These are phyloP conservation scores for Ailurus styani DNA, from an alignment of 2,113 vertebrate genomes.

Conservation along the genomic window DNA sequence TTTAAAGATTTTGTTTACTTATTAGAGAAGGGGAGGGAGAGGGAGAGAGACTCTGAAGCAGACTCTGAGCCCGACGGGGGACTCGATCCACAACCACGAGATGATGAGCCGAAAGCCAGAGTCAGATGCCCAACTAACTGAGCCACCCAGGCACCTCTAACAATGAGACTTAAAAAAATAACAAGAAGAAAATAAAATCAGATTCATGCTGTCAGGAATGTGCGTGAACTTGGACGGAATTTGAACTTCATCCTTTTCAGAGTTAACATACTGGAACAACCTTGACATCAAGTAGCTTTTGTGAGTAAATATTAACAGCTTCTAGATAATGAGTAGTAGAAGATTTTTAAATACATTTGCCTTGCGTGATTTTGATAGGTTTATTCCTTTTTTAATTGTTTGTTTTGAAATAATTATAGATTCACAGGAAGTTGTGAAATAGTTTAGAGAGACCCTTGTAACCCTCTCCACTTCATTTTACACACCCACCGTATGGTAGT, in stretches of 20 bases:
- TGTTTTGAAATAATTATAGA: neutral
- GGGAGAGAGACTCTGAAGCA: neutral
- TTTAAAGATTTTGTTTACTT: neutral
- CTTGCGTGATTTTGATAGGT: neutral
- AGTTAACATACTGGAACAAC: neutral
- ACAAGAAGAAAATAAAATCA: neutral
- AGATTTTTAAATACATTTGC: neutral
- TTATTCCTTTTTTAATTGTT: neutral
- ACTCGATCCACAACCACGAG: neutral
- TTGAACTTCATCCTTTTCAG: neutral
- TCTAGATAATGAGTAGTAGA: neutral
- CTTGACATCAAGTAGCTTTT: neutral
- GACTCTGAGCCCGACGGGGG: neutral
- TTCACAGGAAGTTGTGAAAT: neutral
- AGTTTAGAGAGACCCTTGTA: neutral
- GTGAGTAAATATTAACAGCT: neutral
- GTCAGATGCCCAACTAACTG: neutral
- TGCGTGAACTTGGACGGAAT: neutral
- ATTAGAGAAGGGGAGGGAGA: neutral
- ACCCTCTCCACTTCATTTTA: neutral
- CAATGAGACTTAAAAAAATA: neutral
- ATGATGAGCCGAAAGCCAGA: neutral
- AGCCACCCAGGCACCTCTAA: neutral
- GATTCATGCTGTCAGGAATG: neutral
- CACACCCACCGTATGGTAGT: rapidly evolving